phyloP scores from a whole-genome alignment of 2,113 vertebrate genomes.

The Coregonus clupeaformis region DNA sequence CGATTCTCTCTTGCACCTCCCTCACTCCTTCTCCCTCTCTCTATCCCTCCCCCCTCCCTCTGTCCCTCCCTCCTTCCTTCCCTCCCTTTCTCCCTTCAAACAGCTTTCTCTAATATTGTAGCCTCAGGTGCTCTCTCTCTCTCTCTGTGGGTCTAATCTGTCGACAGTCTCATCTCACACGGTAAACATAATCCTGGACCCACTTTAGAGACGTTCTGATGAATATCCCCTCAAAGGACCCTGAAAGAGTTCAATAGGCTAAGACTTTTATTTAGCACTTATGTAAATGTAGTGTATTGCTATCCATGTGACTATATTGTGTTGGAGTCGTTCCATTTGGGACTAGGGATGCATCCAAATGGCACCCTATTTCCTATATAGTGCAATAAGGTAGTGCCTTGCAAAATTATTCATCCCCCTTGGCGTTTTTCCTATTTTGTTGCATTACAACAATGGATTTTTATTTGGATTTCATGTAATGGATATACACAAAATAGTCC shows the following conservation, averaged over 20 bases:
- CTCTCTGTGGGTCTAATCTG: not conserved
- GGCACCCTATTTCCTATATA: no score
- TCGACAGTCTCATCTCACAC: not conserved
- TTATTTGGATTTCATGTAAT: no score
- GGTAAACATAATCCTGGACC: not conserved
- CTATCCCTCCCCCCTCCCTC: not conserved
- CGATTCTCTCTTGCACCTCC: constrained; percentile 34
- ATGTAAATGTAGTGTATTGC: no score
- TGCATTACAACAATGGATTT: no score
- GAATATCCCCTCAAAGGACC: not conserved
- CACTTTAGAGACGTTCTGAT: not conserved
- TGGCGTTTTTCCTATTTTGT: no score
- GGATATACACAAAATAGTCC: no score
- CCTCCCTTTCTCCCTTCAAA: not conserved
- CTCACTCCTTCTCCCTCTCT: not conserved
- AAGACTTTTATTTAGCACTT: no score
- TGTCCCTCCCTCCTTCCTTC: not conserved
- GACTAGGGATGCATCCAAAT: no score
- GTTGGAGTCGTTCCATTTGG: no score
- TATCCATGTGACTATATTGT: no score
- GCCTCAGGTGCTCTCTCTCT: not conserved
- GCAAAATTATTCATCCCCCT: no score
- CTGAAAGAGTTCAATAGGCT: not conserved
- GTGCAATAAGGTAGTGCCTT: no score
- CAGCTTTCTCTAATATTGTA: not conserved